Percentiles rank a stretch among this genome's conserved stretches.
Evolutionary conservation across 2,113 vertebrate genomes (phyloP).

Genomic region (Tylochromis polylepis): DNA sequence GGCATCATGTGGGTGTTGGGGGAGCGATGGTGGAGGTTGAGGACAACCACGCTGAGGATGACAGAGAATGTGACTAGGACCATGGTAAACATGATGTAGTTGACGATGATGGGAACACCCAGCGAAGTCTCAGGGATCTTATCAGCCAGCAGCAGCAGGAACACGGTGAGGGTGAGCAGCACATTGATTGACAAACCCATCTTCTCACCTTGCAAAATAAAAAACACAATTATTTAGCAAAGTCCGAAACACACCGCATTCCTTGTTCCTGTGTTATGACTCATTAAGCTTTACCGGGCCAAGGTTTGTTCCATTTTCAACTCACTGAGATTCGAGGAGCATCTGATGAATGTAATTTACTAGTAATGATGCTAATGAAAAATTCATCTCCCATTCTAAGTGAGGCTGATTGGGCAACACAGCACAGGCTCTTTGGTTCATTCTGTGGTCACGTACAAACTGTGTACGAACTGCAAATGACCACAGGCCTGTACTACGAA

Average conservation of each 20-base stretch:
- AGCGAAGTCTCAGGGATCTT: slow-evolving; percentile 89
- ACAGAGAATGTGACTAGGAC: slow-evolving; percentile 87
- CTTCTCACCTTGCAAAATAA: slow-evolving; percentile 80
- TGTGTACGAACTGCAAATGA: not conserved
- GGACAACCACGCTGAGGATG: slow-evolving; percentile 87
- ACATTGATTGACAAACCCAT: slow-evolving; percentile 91
- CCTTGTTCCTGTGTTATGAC: not conserved
- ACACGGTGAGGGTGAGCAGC: slow-evolving; percentile 87
- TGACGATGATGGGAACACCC: slow-evolving; percentile 86
- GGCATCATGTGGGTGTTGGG: slow-evolving; percentile 87
- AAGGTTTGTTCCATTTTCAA: not conserved
- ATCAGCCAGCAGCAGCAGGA: slow-evolving; percentile 86
- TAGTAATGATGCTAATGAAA: not conserved
- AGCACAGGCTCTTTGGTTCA: not conserved
- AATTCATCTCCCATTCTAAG: not conserved
- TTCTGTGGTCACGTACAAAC: not conserved
- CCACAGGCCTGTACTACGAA: not conserved
- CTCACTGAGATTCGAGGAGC: not conserved
- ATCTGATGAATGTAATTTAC: not conserved
- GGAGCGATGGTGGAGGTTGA: slow-evolving; percentile 89
- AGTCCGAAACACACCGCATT: not conserved
- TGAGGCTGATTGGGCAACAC: not conserved
- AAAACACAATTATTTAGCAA: not conserved
- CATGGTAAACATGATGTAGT: slow-evolving; percentile 93
- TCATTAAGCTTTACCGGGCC: not conserved